Conservation (phyloP, 1,140 invertebrate genomes). For the Drosophila jambulina region DNA sequence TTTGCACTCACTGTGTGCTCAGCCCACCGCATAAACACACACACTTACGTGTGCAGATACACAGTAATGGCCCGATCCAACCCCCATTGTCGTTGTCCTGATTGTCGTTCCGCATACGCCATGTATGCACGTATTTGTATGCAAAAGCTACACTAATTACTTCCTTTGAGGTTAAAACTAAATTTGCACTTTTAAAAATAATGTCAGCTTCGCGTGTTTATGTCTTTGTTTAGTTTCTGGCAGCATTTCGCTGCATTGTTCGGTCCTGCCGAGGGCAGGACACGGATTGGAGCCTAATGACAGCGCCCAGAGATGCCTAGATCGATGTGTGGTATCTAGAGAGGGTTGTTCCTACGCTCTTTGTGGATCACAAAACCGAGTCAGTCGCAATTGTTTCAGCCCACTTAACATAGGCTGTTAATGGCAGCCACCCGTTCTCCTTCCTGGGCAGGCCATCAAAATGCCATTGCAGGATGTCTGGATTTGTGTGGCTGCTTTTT, state of each 20-base stretch:
- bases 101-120: conserved; percentile 36
- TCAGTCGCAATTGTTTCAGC: conserved; percentile 15
- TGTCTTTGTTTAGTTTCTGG: conserved; percentile 78
- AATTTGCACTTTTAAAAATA: conserved; percentile 85
- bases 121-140: conserved; percentile 75
- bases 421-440: conserved; percentile 20
- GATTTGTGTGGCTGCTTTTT: conserved; percentile 25
- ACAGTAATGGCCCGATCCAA: conserved; percentile 15
- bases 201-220: conserved; percentile 84
- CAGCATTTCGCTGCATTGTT: conserved; percentile 50
- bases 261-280: not conserved
- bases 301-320: conserved; percentile 4
- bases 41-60: not conserved
- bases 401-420: conserved; percentile 37
- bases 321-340: conserved; percentile 11
- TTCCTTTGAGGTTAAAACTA: conserved; percentile 85
- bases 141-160: conserved; percentile 84
- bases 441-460: conserved; percentile 38
- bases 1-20: conserved; percentile 37
- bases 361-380: not conserved
- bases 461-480: conserved; percentile 62
- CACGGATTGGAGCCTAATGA: conserved; percentile 7
- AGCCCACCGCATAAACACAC: conserved; percentile 24
- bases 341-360: not conserved
- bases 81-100: conserved; percentile 45